Base-by-base conservation (phyloP, 2,888 invertebrate species). In the Rhagium mordax region DNA sequence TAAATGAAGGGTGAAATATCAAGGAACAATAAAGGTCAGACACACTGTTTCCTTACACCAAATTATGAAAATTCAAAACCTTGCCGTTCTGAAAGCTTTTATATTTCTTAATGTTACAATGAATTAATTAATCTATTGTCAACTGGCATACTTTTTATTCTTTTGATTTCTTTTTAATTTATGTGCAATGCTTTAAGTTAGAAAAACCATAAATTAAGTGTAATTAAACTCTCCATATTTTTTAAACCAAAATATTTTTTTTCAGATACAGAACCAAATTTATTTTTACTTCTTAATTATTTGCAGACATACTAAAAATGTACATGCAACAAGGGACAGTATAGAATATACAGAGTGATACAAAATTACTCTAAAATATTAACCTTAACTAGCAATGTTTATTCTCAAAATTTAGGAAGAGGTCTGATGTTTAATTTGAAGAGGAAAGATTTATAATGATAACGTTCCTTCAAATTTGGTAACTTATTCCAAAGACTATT, bases 1-100 rank as follows among this genome's bases (percentile, higher is more conserved):
- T 18, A 59, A 33, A 59, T 59, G 59, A 59, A 59, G 59, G 33
- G 59, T 33, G 59, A 59, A 59, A 59, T 16, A 16, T 59, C 59
- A 16, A 4, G 33, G 20, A 33, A 59, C 59, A 59, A 59, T 59
- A 59, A 18, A 59, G 16, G 59, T 59, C 20, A 59, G 16, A 16
- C 15, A 10, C 24, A 59, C 5, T 8, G 59, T 59, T 24, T 59
- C 24, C 18, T 33, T 16, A 59, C 18, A 13, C 13, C 59, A 16
- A 18, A 41, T 59, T 18, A 59, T 59, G 29, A 18, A 53, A 53
- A 53, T 53, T 53, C 24, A 24, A 20, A n/a, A 21, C 20, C 16
- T 57, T 16, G 8, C 29, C 4, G 57, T 57, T 29, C 16, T 27
- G 15, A 13, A 24, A 6, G 16, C 29, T 8, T 57, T 57, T 16